Evolutionary conservation across 2,113 vertebrate genomes (phyloP).

Genomic region (Melozone crissalis): DNA sequence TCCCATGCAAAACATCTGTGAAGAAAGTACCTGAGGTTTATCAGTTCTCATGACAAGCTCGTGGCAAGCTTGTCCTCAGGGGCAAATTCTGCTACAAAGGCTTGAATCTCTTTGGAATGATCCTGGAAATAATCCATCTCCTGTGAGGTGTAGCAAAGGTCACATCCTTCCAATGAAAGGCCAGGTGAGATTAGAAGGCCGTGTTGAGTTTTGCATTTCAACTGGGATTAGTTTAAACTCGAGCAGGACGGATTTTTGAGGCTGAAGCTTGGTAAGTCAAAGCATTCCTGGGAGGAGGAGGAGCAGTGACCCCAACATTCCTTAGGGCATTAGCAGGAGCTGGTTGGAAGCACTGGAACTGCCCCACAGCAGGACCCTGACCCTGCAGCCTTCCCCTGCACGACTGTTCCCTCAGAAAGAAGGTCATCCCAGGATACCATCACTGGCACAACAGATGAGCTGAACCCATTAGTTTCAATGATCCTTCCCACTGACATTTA

Average conservation of each 20-base stretch:
- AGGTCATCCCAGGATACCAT: background rate
- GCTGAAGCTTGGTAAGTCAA: background rate
- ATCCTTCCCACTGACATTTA: conserved; percentile 23
- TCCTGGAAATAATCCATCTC: background rate
- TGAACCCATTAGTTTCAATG: conserved; percentile 25
- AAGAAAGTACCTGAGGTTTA: conserved; percentile 1
- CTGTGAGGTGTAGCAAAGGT: background rate
- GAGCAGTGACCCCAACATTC: background rate
- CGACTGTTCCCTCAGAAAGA: background rate
- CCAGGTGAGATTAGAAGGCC: background rate
- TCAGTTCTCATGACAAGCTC: background rate
- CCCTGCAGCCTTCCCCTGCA: background rate
- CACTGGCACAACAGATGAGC: background rate
- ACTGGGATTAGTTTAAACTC: background rate
- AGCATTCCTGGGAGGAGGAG: background rate
- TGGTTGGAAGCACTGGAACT: rapidly evolving
- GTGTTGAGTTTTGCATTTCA: conserved; percentile 2
- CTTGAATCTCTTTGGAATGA: background rate
- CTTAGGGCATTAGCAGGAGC: background rate
- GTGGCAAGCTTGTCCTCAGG: background rate
- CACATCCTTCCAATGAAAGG: background rate
- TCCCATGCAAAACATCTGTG: conserved; percentile 18
- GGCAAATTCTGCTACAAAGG: background rate
- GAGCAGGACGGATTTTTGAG: background rate
- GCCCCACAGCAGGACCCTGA: background rate